phyloP scores from a whole-genome alignment of 2,797 vertebrate genomes.

The Parauchenoglanis ngamensis region DNA sequence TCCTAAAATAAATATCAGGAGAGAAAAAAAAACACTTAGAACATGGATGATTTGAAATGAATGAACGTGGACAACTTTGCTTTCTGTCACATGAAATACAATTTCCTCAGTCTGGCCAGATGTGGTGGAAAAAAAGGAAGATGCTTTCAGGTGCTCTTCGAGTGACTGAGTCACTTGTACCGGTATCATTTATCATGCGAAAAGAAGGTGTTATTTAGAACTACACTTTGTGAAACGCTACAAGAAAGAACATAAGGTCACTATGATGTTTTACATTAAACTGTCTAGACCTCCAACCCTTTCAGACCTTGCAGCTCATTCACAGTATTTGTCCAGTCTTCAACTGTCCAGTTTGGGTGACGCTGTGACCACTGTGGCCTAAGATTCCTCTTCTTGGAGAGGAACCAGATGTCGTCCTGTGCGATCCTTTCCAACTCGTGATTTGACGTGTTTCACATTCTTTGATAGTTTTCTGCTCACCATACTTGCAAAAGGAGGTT shows the following conservation, averaged over 20 bases:
- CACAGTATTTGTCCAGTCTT: not conserved
- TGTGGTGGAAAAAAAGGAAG: slow-evolving; percentile 22
- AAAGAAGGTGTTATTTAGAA: slow-evolving; percentile 20
- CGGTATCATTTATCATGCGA: not conserved
- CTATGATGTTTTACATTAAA: not conserved
- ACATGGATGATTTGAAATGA: slow-evolving; percentile 36
- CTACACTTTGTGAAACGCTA: not conserved
- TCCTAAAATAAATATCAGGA: slow-evolving; percentile 40
- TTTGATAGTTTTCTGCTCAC: not conserved
- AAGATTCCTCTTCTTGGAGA: not conserved
- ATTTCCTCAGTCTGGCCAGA: slow-evolving; percentile 39
- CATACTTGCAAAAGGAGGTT: not conserved
- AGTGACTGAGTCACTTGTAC: slow-evolving; percentile 2
- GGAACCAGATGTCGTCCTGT: not conserved
- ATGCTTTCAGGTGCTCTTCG: slow-evolving; percentile 20
- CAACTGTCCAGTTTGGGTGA: too few relatives aligned
- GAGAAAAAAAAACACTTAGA: slow-evolving; percentile 31
- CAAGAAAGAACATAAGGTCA: not conserved
- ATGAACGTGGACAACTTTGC: slow-evolving; percentile 26
- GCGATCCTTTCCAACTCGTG: not conserved
- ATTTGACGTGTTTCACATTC: not conserved
- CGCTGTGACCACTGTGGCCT: not conserved
- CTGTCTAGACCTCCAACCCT: not conserved
- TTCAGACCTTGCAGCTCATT: not conserved
- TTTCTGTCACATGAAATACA: slow-evolving; percentile 35